These are phyloP conservation scores for Himalopsyche kuldschensis DNA, from an alignment of 2,888 invertebrate genomes.

Conservation along the genomic window DNA sequence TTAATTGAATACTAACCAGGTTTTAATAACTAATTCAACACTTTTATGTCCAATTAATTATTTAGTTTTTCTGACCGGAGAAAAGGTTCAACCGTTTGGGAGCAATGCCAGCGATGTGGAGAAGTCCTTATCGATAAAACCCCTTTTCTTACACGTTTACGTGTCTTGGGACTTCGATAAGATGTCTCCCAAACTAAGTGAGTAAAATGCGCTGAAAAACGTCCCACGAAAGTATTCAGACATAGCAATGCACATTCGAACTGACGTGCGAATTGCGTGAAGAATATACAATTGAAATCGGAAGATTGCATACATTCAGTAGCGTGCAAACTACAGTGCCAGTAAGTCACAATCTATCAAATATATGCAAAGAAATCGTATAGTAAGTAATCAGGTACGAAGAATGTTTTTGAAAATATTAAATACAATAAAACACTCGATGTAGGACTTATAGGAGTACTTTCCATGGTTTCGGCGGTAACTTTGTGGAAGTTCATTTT, in stretches of 20 bases:
- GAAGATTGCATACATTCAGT: background rate
- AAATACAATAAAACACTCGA: background rate
- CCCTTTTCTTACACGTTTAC: background rate
- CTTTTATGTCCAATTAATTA: too few relatives aligned
- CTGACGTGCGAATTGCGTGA: background rate
- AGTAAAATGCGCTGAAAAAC: background rate
- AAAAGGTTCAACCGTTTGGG: too few relatives aligned
- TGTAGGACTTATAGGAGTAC: background rate
- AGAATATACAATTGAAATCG: background rate
- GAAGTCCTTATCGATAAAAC: background rate
- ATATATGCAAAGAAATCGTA: background rate
- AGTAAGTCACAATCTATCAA: background rate
- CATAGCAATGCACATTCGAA: background rate
- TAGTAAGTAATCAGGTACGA: background rate
- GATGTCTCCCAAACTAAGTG: background rate
- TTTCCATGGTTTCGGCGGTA: too few relatives aligned
- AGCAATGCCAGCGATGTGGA: background rate
- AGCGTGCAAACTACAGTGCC: background rate
- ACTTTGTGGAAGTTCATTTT: too few relatives aligned
- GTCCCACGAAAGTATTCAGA: background rate
- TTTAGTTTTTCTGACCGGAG: too few relatives aligned
- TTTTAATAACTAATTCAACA: too few relatives aligned
- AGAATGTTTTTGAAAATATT: background rate
- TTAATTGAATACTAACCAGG: too few relatives aligned
- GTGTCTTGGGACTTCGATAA: background rate